phyloP scores from a whole-genome alignment of 2,113 vertebrate species.

The Larimichthys crocea region DNA sequence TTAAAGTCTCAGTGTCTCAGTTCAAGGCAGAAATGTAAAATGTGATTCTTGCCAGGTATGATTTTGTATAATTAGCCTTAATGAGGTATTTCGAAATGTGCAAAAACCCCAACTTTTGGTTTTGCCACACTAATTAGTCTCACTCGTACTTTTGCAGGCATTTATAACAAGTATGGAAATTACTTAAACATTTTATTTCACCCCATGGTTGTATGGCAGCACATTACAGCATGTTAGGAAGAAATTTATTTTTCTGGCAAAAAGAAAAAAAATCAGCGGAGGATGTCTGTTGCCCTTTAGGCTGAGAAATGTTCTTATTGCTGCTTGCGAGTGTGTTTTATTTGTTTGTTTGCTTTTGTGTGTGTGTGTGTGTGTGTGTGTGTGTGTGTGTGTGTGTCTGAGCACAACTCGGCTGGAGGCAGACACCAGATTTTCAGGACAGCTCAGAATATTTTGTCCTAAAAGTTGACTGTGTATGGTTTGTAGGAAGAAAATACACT shows the following conservation, averaged over 20 bases:
- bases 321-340: background rate
- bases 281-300: constrained; percentile 29
- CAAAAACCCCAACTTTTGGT: constrained; percentile 13
- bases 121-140: constrained; percentile 56
- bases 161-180: constrained; percentile 30
- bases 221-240: constrained; percentile 12
- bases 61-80: constrained; percentile 48
- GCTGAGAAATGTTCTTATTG: background rate
- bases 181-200: constrained; percentile 28
- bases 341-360: background rate
- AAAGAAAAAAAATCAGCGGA: constrained; percentile 1
- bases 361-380: background rate
- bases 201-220: constrained; percentile 26
- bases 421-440: background rate
- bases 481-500: background rate
- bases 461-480: background rate
- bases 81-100: constrained; percentile 50
- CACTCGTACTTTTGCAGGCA: constrained; percentile 40
- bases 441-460: background rate
- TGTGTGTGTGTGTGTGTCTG: background rate
- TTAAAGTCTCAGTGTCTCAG: constrained; percentile 8
- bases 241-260: constrained; percentile 24
- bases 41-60: constrained; percentile 43
- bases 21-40: constrained; percentile 37
- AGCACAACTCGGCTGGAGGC: background rate